Base-by-base conservation (phyloP, 2,113 vertebrate genomes). In the Chroicocephalus ridibundus region DNA sequence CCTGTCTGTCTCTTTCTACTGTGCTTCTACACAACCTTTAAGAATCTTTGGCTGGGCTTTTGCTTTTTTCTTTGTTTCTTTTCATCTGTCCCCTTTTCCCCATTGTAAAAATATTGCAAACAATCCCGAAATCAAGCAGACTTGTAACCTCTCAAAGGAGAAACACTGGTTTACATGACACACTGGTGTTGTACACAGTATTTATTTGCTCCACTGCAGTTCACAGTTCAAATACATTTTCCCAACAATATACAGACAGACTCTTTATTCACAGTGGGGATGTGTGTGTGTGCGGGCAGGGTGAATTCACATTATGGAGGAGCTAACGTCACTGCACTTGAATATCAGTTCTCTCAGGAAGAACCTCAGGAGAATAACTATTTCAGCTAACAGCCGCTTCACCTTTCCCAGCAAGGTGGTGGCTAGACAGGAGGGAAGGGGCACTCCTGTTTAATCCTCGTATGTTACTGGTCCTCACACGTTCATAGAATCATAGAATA, bases 181-280 rank as follows among this genome's bases (percentile, higher is more conserved):
- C 40, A 47, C 34, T 44, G 62, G 82, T 93, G 93, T 87, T 91
- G 60, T 94, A 95, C 70, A 94, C 40, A n/a, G 58, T 85, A 75
- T 98, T 98, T 98, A 98, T 98, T 98, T 96, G 91, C 84, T 97
- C 92, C 88, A 71, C 68, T 93, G 95, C 85, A 96, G 70, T 96
- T 98, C 96, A 97, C 97, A 97, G 96, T 97, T 98, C 93, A 91
- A 97, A 97, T 93, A 95, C 91, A 96, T 82, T 94, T 97, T 97
- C 92, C 91, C 82, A 96, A 97, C 94, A 91, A 96, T 74, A 93
- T 93, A 94, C 92, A 97, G 88, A 96, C 91, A 93, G 96, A 96
- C 78, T 96, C 79, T 85, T 96, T 92, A 93, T 94, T 96, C 69
- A 94, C 79, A 96, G 61, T 76, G 71, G 71, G 69, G 86, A 21